These are phyloP conservation scores for Diaphora mendica DNA, from an alignment of 2,888 invertebrate genomes.

Conservation along the genomic window DNA sequence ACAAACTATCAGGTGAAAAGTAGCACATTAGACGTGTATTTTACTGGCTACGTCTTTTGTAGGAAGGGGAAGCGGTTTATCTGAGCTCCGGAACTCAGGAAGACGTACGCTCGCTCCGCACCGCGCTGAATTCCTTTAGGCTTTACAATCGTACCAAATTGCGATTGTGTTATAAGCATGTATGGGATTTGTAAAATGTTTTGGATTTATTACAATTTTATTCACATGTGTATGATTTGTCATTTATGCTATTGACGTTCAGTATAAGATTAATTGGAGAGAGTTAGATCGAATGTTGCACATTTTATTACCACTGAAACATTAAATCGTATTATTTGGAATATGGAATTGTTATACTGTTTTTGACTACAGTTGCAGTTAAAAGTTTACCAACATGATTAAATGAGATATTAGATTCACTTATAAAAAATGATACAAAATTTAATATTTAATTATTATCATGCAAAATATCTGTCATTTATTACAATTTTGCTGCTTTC, in stretches of 20 bases:
- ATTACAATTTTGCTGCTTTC: no score
- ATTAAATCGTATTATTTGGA: no score
- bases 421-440: no score
- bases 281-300: no score
- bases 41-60: constrained; percentile 77
- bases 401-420: no score
- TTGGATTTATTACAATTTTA: background rate
- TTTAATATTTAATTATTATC: no score
- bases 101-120: constrained; percentile 77
- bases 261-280: background rate
- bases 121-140: constrained; percentile 77
- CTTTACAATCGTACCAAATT: constrained; percentile 73
- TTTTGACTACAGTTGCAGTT: no score
- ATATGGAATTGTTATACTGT: no score
- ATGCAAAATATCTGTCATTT: no score
- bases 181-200: constrained; percentile 11
- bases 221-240: background rate
- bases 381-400: no score
- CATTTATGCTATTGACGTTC: background rate
- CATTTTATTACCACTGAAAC: no score
- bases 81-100: constrained; percentile 83
- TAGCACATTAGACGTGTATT: constrained; percentile 67
- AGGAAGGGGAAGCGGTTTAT: constrained; percentile 85
- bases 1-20: constrained; percentile 58
- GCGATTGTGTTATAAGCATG: constrained; percentile 58